phyloP scores from a whole-genome alignment of 2,888 invertebrate genomes.

The Cheilosia pagana region DNA sequence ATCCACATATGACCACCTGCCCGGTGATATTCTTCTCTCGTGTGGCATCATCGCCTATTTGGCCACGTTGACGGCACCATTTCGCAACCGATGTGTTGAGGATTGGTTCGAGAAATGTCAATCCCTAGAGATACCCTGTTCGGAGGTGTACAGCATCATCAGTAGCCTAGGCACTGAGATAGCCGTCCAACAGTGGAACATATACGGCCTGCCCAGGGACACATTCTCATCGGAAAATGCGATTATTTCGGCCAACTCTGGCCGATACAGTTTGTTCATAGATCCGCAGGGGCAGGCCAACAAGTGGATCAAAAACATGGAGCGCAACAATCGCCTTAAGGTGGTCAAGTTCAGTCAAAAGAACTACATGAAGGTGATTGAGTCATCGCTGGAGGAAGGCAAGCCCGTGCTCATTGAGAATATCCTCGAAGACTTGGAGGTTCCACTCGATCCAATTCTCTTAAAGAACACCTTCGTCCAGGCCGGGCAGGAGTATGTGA shows the following conservation, averaged over 20 bases:
- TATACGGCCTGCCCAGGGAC: constrained; percentile 93
- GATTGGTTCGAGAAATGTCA: constrained; percentile 91
- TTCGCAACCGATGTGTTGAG: constrained; percentile 85
- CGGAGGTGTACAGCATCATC: constrained; percentile 89
- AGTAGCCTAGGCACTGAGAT: constrained; percentile 92
- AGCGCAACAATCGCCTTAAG: constrained; percentile 83
- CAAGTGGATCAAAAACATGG: constrained; percentile 96
- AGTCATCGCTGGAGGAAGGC: constrained; percentile 89
- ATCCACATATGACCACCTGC: constrained; percentile 90
- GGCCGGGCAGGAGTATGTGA: constrained; percentile 89
- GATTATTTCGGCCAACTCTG: constrained; percentile 91
- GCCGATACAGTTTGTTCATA: constrained; percentile 94
- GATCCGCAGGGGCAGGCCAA: constrained; percentile 97
- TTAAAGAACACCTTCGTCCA: constrained; percentile 91
- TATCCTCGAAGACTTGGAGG: constrained; percentile 92
- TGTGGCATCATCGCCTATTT: constrained; percentile 95
- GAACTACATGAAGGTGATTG: constrained; percentile 84
- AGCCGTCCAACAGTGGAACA: constrained; percentile 89
- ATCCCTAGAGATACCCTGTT: constrained; percentile 90
- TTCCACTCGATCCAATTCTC: constrained; percentile 92
- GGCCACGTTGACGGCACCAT: constrained; percentile 91
- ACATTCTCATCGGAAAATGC: constrained; percentile 94
- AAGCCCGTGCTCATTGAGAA: constrained; percentile 92
- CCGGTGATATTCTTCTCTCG: constrained; percentile 95
- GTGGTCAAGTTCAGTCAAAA: constrained; percentile 82